Percentiles rank a stretch among this genome's conserved stretches.
phyloP scores from a whole-genome alignment of 2,888 invertebrate species.

The Xanthorhoe designata region DNA sequence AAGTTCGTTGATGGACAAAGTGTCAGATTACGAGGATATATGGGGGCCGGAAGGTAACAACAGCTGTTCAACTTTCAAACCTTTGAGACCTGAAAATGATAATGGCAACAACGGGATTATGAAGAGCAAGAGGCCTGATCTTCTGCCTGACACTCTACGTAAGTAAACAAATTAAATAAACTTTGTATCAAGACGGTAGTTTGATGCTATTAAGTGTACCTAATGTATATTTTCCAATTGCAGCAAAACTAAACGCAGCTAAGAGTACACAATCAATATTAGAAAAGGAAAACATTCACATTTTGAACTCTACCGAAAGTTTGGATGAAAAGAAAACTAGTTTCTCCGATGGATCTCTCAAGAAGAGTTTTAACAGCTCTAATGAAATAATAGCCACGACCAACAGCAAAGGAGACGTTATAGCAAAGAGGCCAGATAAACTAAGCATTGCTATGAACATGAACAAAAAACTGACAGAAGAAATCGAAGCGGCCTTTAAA shows the following conservation, averaged over 20 bases:
- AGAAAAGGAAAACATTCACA: slow-evolving; percentile 77
- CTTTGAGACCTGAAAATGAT: slow-evolving; percentile 73
- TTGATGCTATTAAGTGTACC: slow-evolving; percentile 38
- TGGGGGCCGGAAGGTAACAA: slow-evolving; percentile 90
- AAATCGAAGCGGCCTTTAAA: slow-evolving; percentile 77
- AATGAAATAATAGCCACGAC: slow-evolving; percentile 80
- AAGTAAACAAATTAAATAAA: slow-evolving; percentile 51
- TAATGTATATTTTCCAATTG: slow-evolving; percentile 28
- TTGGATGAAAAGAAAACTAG: slow-evolving; percentile 71
- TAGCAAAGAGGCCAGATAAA: slow-evolving; percentile 81
- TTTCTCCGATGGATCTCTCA: slow-evolving; percentile 69
- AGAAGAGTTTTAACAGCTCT: slow-evolving; percentile 73
- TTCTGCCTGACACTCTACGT: slow-evolving; percentile 86
- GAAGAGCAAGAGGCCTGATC: slow-evolving; percentile 86
- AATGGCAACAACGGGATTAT: slow-evolving; percentile 79
- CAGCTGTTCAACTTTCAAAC: slow-evolving; percentile 76
- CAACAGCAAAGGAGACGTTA: slow-evolving; percentile 78
- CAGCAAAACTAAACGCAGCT: slow-evolving; percentile 76
- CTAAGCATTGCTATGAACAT: slow-evolving; percentile 78
- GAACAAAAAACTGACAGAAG: slow-evolving; percentile 81
- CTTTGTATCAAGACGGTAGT: neutral
- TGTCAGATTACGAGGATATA: slow-evolving; percentile 97
- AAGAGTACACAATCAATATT: slow-evolving; percentile 79
- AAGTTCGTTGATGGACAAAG: slow-evolving; percentile 95
- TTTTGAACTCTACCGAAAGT: slow-evolving; percentile 75